Percentiles rank a stretch among this genome's conserved stretches.
Conservation (phyloP, 2,888 invertebrate genomes). For the Aleiodes alternator region DNA sequence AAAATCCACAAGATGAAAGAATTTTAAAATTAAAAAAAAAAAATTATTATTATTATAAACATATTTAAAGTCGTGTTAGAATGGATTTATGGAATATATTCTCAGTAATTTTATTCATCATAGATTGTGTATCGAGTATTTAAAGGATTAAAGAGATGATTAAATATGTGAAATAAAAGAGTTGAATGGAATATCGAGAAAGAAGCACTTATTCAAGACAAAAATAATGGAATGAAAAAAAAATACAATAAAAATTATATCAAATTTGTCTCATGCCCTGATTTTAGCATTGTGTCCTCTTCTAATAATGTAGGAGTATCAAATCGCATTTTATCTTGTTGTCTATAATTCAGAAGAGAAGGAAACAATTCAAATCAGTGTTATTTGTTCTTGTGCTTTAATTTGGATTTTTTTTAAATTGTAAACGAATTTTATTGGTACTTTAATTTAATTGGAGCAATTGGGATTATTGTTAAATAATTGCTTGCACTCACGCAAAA, state of each 20-base stretch:
- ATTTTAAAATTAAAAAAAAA: not conserved
- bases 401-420: not conserved
- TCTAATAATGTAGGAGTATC: constrained; percentile 15
- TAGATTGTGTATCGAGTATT: constrained; percentile 24
- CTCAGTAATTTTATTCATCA: constrained; percentile 28
- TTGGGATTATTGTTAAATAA: constrained; percentile 5
- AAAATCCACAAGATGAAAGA: constrained; percentile 17
- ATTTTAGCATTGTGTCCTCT: constrained; percentile 13
- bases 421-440: not conserved
- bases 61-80: constrained; percentile 35
- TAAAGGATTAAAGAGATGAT: constrained; percentile 2
- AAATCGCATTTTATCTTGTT: constrained; percentile 9
- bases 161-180: not conserved
- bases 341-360: constrained; percentile 9
- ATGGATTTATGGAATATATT: constrained; percentile 34
- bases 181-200: not conserved
- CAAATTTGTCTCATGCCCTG: constrained; percentile 20
- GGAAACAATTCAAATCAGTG: constrained; percentile 8
- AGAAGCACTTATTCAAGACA: not conserved
- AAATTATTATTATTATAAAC: constrained; percentile 23
- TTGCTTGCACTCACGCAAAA: constrained; percentile 7
- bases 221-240: not conserved
- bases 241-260: not conserved
- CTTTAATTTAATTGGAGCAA: not conserved
- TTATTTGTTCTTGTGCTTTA: constrained; percentile 6